Conservation (phyloP, 1,140 invertebrate species). For the Epicauta chinensis region DNA sequence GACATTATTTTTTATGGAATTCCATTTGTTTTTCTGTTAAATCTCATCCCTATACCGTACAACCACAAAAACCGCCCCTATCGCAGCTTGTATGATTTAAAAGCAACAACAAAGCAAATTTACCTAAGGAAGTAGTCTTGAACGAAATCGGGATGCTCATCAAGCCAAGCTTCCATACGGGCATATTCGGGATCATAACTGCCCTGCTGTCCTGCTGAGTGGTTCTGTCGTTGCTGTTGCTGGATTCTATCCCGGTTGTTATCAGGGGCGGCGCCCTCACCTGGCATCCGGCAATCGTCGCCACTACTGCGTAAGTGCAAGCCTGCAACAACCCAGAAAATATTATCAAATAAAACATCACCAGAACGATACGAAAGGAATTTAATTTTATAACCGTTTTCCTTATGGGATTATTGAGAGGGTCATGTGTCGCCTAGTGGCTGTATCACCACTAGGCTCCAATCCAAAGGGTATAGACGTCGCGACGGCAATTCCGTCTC, state of each 20-base stretch:
- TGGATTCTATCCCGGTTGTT: constrained; percentile 44
- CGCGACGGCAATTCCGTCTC: too few species aligned
- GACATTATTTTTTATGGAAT: too few species aligned
- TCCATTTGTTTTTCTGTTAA: too few species aligned
- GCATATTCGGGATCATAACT: constrained; percentile 58
- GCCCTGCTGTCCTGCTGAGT: constrained; percentile 4
- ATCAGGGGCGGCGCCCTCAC: constrained; percentile 50
- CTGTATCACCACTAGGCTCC: too few species aligned
- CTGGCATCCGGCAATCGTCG: constrained; percentile 61
- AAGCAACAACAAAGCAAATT: too few species aligned
- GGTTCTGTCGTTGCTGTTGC: constrained; percentile 29
- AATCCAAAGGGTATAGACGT: too few species aligned
- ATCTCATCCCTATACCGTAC: too few species aligned
- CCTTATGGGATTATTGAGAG: too few species aligned
- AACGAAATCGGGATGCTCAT: constrained; percentile 92
- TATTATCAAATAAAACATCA: not conserved
- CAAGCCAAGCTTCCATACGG: constrained; percentile 86
- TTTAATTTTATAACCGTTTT: too few species aligned
- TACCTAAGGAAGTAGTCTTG: constrained; percentile 92
- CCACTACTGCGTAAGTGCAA: constrained; percentile 74
- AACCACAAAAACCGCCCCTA: not conserved
- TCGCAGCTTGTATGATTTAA: not conserved
- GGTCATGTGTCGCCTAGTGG: too few species aligned
- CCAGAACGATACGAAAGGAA: too few species aligned
- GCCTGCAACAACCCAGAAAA: constrained; percentile 53